Evolutionary conservation across 2,113 vertebrate genomes (phyloP), one percentile per base, ranked within the genome.

Genomic region (Spea multiplicata): DNA sequence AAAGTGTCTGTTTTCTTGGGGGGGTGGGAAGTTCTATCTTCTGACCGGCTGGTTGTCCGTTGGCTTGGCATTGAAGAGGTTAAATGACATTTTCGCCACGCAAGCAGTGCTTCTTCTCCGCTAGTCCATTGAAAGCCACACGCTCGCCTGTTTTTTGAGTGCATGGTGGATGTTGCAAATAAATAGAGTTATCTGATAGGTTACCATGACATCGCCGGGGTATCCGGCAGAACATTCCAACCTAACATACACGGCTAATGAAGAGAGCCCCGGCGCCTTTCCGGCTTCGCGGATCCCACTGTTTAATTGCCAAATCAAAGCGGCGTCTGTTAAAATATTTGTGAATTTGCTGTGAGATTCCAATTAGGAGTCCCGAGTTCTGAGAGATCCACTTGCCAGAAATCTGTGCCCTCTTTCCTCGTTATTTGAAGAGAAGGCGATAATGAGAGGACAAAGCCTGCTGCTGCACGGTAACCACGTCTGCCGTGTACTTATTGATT

Each of bases 121-220:
- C 7, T 52, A 50, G 30, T 71, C 16, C 44, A 52, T 16, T 45
- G 70, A 14, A 53, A 72, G 9, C 16, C 14, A 57, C 45, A 57
- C 52, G 45, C 53, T 55, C 52, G n/a, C 17, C 59, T 59, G 12
- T 57, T 47, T 47, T 76, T 68, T n/a, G n/a, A n/a, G n/a, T n/a
- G n/a, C 30, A 67, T 55, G 50, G 17, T 68, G 50, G 52, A 67
- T 47, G 62, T 55, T 69, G 50, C 66, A 70, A 4, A 55, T 59
- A 71, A 57, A 61, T 70, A 71, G 9, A n/a, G 44, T 61, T 77
- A 62, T 77, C 66, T 62, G 46, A 77, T 69, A 49, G 46, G 75
- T 70, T 77, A 50, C 75, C 66, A 77, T 77, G 75, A 17, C 66
- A 70, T 53, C 75, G 47, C 55, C 14, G 2, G 45, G 44, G 45